Evolutionary conservation across 2,113 vertebrate genomes (phyloP).

Genomic region (Brachyhypopomus gauderio): DNA sequence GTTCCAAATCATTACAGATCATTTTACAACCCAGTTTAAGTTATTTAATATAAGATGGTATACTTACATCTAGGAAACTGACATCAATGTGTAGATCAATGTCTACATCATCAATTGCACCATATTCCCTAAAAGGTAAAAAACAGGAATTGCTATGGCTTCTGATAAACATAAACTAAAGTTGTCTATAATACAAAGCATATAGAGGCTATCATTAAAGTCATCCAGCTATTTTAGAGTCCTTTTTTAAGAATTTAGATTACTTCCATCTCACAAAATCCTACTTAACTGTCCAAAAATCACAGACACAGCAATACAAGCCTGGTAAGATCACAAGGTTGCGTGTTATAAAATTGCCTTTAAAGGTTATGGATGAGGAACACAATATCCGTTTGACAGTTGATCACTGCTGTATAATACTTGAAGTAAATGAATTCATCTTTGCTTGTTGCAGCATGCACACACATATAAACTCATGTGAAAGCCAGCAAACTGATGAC

Average conservation of each 20-base stretch:
- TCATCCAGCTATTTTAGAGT: not conserved
- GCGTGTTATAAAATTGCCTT: not conserved
- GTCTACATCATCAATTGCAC: constrained; percentile 92
- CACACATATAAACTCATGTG: not conserved
- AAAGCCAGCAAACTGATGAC: constrained; percentile 3
- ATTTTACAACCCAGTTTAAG: not conserved
- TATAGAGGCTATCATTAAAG: not conserved
- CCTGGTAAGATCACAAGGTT: not conserved
- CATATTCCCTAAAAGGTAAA: constrained; percentile 86
- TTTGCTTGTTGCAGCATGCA: not conserved
- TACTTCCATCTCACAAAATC: too few relatives aligned
- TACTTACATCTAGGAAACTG: constrained; percentile 92
- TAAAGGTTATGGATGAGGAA: not conserved
- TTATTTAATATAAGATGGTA: constrained; percentile 1
- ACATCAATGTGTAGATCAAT: constrained; percentile 91
- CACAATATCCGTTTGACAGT: not conserved
- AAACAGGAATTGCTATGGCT: constrained; percentile 24
- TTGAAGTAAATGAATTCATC: not conserved
- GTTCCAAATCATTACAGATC: not conserved
- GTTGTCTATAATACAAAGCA: not conserved
- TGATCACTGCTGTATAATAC: not conserved
- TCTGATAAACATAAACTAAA: too few relatives aligned
- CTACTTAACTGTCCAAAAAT: not conserved
- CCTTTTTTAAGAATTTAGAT: too few relatives aligned
- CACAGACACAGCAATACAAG: not conserved